A percentile compares a stretch with the other conserved stretches of the same genome.
phyloP scores from a whole-genome alignment of 2,888 invertebrate genomes.

The Scaptomyza flava region DNA sequence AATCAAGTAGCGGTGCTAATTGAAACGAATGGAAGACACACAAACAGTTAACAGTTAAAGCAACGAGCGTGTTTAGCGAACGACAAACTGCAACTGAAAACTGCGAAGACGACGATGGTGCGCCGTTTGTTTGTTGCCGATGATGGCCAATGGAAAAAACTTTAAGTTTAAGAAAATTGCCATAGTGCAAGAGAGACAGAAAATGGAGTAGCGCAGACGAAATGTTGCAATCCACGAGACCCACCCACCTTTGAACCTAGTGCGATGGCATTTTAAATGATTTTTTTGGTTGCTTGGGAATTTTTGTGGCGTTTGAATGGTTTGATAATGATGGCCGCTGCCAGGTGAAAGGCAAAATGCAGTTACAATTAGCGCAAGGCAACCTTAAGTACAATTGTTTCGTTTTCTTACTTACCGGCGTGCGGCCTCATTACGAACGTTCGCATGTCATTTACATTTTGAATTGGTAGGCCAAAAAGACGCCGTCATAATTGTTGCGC shows the following conservation, averaged over 20 bases:
- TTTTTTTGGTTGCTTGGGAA: constrained; percentile 57
- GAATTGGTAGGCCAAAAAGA: constrained; percentile 45
- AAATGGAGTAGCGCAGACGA: constrained; percentile 58
- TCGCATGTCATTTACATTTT: constrained; percentile 63
- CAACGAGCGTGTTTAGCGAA: constrained; percentile 58
- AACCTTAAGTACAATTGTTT: constrained; percentile 44
- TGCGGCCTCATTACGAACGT: constrained; percentile 43
- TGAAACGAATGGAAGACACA: constrained; percentile 17
- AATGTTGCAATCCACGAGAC: constrained; percentile 54
- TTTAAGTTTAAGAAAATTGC: constrained; percentile 22
- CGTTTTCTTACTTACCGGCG: constrained; percentile 18
- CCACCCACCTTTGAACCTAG: constrained; percentile 57
- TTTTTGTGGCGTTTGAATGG: constrained; percentile 40
- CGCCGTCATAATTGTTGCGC: constrained; percentile 31
- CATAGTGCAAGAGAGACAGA: constrained; percentile 46
- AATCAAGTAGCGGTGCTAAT: constrained; percentile 26
- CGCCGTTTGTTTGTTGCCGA: constrained; percentile 4
- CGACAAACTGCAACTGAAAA: constrained; percentile 77
- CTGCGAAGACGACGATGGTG: constrained; percentile 11
- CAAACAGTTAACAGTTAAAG: constrained; percentile 16
- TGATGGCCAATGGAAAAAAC: constrained; percentile 49
- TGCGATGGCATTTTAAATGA: constrained; percentile 68
- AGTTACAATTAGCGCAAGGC: constrained; percentile 54
- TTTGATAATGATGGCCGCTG: constrained; percentile 7
- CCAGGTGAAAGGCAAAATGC: constrained; percentile 68